Conservation (phyloP, 2,797 vertebrate genomes). For the Gallinago nigripennis region DNA sequence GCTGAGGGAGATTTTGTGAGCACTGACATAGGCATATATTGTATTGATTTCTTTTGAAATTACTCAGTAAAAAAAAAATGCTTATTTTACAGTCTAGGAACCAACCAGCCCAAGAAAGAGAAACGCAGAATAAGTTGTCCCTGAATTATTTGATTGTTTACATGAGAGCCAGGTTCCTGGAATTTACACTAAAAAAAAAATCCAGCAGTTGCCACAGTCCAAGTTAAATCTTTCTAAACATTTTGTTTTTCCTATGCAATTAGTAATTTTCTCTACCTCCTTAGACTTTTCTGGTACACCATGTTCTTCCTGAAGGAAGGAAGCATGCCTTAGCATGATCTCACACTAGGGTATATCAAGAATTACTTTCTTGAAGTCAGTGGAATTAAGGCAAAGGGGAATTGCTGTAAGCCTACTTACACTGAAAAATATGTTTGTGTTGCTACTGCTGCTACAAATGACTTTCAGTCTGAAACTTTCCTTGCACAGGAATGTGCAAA, state of each 20-base stretch:
- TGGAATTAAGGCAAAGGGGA: neutral
- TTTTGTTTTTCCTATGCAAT: neutral
- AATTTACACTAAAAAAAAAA: neutral
- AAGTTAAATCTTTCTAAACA: neutral
- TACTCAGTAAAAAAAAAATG: neutral
- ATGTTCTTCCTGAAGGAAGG: neutral
- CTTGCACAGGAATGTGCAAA: neutral
- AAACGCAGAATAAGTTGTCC: neutral
- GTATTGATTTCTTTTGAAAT: constrained; percentile 27
- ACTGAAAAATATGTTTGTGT: neutral
- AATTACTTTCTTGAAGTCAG: neutral
- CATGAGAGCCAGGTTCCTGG: neutral
- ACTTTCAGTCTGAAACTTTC: neutral
- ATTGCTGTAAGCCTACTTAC: neutral
- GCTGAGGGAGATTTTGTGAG: neutral
- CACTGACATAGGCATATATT: neutral
- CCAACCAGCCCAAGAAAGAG: neutral
- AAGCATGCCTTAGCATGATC: neutral
- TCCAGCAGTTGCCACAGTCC: neutral
- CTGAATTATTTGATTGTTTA: neutral
- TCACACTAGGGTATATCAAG: neutral
- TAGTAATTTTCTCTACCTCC: neutral
- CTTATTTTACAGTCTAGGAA: constrained; percentile 21
- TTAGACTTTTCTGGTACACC: neutral
- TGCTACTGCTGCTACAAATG: neutral